Evolutionary conservation across 1,140 invertebrate genomes (phyloP).

Genomic region (Glossosoma conforme): DNA sequence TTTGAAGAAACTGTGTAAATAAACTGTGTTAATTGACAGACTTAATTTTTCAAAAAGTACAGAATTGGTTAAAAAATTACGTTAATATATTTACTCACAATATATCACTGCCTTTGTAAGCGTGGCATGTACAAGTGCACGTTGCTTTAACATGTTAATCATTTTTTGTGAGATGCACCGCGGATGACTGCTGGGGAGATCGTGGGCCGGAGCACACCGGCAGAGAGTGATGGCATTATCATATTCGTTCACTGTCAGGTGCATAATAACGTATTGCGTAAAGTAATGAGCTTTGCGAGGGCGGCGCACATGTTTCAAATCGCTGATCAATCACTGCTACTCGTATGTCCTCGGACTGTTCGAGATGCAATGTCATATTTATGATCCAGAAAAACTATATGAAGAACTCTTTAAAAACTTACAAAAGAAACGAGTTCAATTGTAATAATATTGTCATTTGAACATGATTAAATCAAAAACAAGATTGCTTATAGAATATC

Average conservation of each 20-base stretch:
- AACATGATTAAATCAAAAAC: too few relatives aligned
- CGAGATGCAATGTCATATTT: too few relatives aligned
- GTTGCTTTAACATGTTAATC: constrained; percentile 22
- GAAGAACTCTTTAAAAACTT: too few relatives aligned
- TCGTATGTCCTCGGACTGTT: too few relatives aligned
- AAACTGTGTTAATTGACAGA: too few relatives aligned
- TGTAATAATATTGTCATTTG: too few relatives aligned
- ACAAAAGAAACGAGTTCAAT: too few relatives aligned
- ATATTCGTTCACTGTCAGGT: constrained; percentile 1
- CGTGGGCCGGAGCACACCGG: neutral
- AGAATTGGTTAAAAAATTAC: too few relatives aligned
- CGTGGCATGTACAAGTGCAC: neutral
- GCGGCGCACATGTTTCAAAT: constrained; percentile 4
- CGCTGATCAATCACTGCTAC: constrained; percentile 12
- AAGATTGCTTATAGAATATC: too few relatives aligned
- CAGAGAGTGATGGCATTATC: constrained; percentile 2
- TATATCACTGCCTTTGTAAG: constrained; percentile 4
- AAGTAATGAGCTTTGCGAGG: neutral
- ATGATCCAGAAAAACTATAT: too few relatives aligned
- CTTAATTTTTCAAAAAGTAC: too few relatives aligned
- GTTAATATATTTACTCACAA: neutral
- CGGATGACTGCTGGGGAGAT: neutral
- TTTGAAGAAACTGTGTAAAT: too few relatives aligned
- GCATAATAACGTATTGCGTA: constrained; percentile 2
- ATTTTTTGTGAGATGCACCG: constrained; percentile 14